phyloP scores from a whole-genome alignment of 2,888 invertebrate genomes.

The Drosophila sordidula region DNA sequence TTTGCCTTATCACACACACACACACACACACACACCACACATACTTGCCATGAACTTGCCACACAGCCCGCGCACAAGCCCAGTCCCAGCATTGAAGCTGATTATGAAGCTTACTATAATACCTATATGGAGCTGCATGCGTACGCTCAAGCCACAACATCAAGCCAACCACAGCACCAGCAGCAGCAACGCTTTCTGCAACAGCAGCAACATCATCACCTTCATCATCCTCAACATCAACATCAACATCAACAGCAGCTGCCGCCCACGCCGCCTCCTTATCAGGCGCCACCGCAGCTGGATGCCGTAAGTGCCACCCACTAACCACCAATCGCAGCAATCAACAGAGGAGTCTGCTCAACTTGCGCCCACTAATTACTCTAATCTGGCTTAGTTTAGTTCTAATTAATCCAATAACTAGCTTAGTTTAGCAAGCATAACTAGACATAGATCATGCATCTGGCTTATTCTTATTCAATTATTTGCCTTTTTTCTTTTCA shows the following conservation, averaged over 20 bases:
- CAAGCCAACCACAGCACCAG: conserved; percentile 49
- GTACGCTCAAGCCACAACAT: conserved; percentile 65
- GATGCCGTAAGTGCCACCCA: conserved; percentile 73
- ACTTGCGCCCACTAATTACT: conserved; percentile 37
- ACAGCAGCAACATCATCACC: conserved; percentile 25
- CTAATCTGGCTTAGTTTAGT: conserved; percentile 43
- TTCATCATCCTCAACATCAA: conserved; percentile 31
- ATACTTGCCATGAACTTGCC: conserved; percentile 28
- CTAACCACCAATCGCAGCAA: conserved; percentile 56
- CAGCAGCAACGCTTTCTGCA: conserved; percentile 22
- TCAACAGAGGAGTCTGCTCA: conserved; percentile 11
- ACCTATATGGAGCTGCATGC: conserved; percentile 78
- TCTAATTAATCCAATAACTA: conserved; percentile 27
- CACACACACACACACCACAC: conserved; percentile 43
- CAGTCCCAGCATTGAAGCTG: conserved; percentile 66
- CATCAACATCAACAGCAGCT: conserved; percentile 42
- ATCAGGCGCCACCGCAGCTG: conserved; percentile 74
- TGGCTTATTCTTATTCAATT: conserved; percentile 54
- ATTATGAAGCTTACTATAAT: conserved; percentile 77
- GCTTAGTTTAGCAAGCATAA: conserved; percentile 47
- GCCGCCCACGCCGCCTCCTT: conserved; percentile 62
- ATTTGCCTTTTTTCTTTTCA: conserved; percentile 41
- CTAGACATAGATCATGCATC: conserved; percentile 17
- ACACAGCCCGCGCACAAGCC: conserved; percentile 66
- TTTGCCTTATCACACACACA: conserved; percentile 40